Base-by-base conservation (phyloP, 2,797 vertebrate species). In the Antennarius maculatus region DNA sequence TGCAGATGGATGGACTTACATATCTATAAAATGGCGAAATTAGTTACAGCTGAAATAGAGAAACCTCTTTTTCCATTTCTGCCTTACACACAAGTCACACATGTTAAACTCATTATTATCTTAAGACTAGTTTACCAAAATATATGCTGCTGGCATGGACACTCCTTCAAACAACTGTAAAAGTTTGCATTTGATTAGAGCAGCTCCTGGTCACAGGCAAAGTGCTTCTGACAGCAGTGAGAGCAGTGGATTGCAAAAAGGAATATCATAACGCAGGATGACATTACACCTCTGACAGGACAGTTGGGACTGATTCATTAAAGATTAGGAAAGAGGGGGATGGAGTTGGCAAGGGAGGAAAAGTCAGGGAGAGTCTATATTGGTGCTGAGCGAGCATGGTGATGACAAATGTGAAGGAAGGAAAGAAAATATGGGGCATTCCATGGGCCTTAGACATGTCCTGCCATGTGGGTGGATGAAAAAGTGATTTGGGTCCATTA, bases 391-490 rank as follows among this genome's bases (percentile, higher is more conserved):
- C 15, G 75, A 75, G 78, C 71, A 81, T 77, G 74, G 78, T 69
- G 85, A 78, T 71, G 79, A 77, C 64, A 79, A 87, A 88, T 80
- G 54, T 79, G 71, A 81, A 76, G 65, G 71, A 66, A 65, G 76
- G 67, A 78, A 79, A 80, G 84, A 85, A 86, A 88, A 92, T 83
- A 89, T 41, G 60, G 82, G 82, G 85, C 91, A 91, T 89, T 90
- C 86, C 80, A 86, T 60, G 3, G 50, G 74, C 66, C 74, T 83
- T 51, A 90, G 72, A 74, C 82, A 84, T 79, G 87, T 85, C 83
- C 79, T 86, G 89, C 77, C 13, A 72, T 74, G 82, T 86, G 86
- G 85, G 85, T 85, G 87, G 71, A 89, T 74, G 70, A 77, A 71
- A 72, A 86, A 80, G 81, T 60, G 53, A 65, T 76, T 82, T 66